Percentiles rank a stretch among this genome's conserved stretches.
Evolutionary conservation across 2,797 vertebrate species (phyloP).

Genomic region (Leucoraja ocellata): DNA sequence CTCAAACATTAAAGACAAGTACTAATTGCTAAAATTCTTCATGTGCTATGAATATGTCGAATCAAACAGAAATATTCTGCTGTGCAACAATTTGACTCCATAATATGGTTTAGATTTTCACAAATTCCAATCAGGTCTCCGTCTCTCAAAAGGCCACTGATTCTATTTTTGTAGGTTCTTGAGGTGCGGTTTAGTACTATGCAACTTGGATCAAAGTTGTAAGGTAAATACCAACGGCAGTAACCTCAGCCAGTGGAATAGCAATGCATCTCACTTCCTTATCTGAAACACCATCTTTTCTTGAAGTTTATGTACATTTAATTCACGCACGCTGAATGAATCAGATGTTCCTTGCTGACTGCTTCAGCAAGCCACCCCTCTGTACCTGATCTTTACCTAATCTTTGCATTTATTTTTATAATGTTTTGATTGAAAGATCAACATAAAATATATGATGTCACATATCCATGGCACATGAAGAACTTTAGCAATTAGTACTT

Average conservation of each 20-base stretch:
- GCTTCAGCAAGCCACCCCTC: neutral
- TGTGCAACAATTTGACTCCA: neutral
- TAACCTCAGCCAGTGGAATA: neutral
- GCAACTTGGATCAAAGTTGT: neutral
- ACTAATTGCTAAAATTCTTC: too few relatives aligned
- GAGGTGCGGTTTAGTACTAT: neutral
- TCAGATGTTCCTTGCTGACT: neutral
- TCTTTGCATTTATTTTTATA: neutral
- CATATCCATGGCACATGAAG: neutral
- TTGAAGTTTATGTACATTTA: neutral
- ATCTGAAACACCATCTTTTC: neutral
- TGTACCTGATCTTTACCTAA: neutral
- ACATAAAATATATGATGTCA: neutral
- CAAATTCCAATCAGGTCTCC: neutral
- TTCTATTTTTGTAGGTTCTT: neutral
- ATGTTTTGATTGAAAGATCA: neutral
- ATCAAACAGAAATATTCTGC: too few relatives aligned
- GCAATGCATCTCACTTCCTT: neutral
- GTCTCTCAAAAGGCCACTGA: neutral
- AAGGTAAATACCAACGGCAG: neutral
- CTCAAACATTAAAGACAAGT: too few relatives aligned
- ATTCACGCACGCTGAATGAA: neutral
- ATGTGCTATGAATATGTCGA: too few relatives aligned
- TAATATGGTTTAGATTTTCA: neutral
- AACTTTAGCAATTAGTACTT: neutral